phyloP scores from a whole-genome alignment of 2,888 invertebrate species.

The Ichneumoninae sp. region DNA sequence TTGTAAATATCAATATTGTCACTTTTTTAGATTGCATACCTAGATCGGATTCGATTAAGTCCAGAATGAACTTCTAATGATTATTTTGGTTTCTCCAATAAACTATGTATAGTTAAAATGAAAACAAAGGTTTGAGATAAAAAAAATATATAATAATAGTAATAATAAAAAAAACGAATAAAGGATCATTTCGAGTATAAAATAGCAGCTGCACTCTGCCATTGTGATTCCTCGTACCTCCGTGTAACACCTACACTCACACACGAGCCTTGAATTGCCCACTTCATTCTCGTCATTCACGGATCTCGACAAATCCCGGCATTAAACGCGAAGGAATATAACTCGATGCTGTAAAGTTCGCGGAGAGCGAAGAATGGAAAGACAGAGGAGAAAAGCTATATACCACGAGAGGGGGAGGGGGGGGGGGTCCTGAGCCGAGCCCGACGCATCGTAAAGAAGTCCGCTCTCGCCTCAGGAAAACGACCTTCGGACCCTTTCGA shows the following conservation, averaged over 20 bases:
- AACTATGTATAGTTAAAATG: background rate
- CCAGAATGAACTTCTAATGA: background rate
- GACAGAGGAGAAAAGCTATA: conserved; percentile 18
- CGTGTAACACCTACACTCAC: background rate
- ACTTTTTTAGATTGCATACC: background rate
- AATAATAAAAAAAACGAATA: background rate
- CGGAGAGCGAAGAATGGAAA: conserved; percentile 26
- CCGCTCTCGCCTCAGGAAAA: conserved; percentile 39
- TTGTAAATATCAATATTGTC: background rate
- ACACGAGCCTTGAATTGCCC: background rate
- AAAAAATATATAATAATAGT: background rate
- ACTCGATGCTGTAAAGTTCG: conserved; percentile 30
- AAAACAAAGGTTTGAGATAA: background rate
- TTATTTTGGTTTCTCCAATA: background rate
- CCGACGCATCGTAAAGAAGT: conserved; percentile 56
- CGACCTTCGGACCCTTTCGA: conserved; percentile 52
- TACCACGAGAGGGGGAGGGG: background rate
- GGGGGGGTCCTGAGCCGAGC: conserved; percentile 27
- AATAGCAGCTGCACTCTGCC: background rate
- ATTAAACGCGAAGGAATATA: conserved; percentile 19
- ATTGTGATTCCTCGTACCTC: background rate
- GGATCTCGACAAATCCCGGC: conserved; percentile 19
- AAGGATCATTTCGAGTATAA: background rate
- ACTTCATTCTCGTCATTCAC: conserved; percentile 16
- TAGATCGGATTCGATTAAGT: background rate